Conservation (phyloP, 1,140 invertebrate species). For the Mactra quadrangularis region DNA sequence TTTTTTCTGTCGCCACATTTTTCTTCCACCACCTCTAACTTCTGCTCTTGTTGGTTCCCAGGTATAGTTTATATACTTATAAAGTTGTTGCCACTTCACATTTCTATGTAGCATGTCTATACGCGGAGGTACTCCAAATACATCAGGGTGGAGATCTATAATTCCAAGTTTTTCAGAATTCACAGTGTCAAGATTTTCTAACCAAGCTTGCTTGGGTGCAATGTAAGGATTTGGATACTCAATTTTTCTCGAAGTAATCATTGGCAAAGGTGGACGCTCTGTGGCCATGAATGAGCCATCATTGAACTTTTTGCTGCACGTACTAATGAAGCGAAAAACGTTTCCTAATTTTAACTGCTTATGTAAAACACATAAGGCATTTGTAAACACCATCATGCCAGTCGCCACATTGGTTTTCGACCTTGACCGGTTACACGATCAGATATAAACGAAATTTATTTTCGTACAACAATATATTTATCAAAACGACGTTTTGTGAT, state of each 20-base stretch:
- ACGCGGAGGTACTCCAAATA: slow-evolving; percentile 92
- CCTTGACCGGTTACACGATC: slow-evolving; percentile 38
- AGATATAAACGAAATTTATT: slow-evolving; percentile 15
- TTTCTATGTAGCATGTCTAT: slow-evolving; percentile 95
- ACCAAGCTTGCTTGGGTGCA: slow-evolving; percentile 92
- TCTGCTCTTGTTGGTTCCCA: slow-evolving; percentile 90
- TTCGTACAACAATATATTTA: no score
- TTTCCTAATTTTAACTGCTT: no score
- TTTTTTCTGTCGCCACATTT: slow-evolving; percentile 98
- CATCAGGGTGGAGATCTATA: slow-evolving; percentile 93
- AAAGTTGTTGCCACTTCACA: slow-evolving; percentile 94
- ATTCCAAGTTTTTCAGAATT: slow-evolving; percentile 92
- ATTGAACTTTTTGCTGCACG: no score
- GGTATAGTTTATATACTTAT: slow-evolving; percentile 86
- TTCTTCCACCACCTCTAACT: slow-evolving; percentile 92
- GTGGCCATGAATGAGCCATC: neutral
- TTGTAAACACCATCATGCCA: no score
- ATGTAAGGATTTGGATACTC: slow-evolving; percentile 71
- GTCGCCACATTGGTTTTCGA: neutral
- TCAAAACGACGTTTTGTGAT: no score
- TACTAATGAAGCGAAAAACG: no score
- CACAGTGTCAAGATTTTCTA: slow-evolving; percentile 94
- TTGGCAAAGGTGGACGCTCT: slow-evolving; percentile 59
- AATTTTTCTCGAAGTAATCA: slow-evolving; percentile 75
- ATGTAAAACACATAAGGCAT: no score